A percentile compares a stretch with the other conserved stretches of the same genome.
These are phyloP conservation scores for Drosophila monieri DNA, from an alignment of 2,888 invertebrate species.

Conservation along the genomic window DNA sequence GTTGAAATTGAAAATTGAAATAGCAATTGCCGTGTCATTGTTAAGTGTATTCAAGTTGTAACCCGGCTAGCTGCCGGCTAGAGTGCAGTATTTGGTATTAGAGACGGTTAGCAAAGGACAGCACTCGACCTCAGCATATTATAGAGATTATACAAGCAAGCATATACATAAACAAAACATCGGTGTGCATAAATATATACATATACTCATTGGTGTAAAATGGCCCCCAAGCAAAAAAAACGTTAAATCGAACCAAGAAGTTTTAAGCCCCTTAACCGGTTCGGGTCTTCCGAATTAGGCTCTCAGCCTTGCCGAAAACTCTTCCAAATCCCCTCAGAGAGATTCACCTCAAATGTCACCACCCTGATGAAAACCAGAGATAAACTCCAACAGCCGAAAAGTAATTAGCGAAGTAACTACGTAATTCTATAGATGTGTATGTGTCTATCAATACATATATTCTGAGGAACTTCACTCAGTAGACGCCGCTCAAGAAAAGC, in stretches of 20 bases:
- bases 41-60: constrained; percentile 53
- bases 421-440: constrained; percentile 46
- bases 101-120: constrained; percentile 27
- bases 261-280: constrained; percentile 5
- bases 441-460: constrained; percentile 42
- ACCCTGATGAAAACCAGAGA: not conserved
- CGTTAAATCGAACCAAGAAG: constrained; percentile 17
- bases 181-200: constrained; percentile 38
- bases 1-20: constrained; percentile 42
- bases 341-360: constrained; percentile 9
- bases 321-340: constrained; percentile 21
- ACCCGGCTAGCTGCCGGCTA: constrained; percentile 29
- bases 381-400: constrained; percentile 10
- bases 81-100: constrained; percentile 47
- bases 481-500: constrained; percentile 13
- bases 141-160: constrained; percentile 37
- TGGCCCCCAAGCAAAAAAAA: constrained; percentile 1
- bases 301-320: constrained; percentile 29
- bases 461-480: constrained; percentile 9
- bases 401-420: constrained; percentile 38
- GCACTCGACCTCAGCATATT: constrained; percentile 49
- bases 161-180: constrained; percentile 53
- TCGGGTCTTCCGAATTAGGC: constrained; percentile 12
- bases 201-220: constrained; percentile 24
- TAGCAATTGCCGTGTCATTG: constrained; percentile 63